Evolutionary conservation across 2,113 vertebrate genomes (phyloP).

Genomic region (Zapus hudsonius): DNA sequence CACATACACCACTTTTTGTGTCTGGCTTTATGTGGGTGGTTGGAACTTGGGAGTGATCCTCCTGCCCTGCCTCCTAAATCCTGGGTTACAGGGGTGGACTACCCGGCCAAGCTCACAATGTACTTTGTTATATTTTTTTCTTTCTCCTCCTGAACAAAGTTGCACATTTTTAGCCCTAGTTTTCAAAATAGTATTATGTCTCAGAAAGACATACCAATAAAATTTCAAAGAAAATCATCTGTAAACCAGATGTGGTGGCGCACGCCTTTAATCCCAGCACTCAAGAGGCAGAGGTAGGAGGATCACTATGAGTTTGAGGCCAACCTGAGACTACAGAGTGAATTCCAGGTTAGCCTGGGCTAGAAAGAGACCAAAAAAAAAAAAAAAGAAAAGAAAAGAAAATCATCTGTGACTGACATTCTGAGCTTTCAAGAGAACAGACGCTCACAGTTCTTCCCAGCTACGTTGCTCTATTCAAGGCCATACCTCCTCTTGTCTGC

Average conservation of each 20-base stretch:
- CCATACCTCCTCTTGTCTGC: not conserved
- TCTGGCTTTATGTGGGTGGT: no score
- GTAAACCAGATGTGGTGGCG: no score
- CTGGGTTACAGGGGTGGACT: not conserved
- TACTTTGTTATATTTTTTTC: not conserved
- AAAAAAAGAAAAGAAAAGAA: no score
- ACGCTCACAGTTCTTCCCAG: conserved; percentile 45
- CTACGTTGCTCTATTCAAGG: conserved; percentile 36
- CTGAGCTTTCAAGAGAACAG: conserved; percentile 47
- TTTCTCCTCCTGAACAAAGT: not conserved
- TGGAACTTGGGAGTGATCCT: not conserved
- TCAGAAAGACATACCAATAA: not conserved
- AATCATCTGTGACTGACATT: not conserved
- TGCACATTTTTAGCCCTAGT: not conserved
- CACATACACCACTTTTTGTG: no score
- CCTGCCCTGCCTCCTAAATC: no score
- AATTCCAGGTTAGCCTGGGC: no score
- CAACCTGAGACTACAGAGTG: no score
- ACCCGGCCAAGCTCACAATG: not conserved
- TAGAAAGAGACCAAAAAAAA: no score
- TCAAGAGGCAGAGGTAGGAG: no score
- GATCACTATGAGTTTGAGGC: no score
- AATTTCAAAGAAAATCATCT: conserved; percentile 33
- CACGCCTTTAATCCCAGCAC: no score
- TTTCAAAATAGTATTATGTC: conserved; percentile 36